Evolutionary conservation across 2,888 invertebrate genomes (phyloP), one percentile per base, ranked within the genome.

Genomic region (Cryptocheilus praepositus): DNA sequence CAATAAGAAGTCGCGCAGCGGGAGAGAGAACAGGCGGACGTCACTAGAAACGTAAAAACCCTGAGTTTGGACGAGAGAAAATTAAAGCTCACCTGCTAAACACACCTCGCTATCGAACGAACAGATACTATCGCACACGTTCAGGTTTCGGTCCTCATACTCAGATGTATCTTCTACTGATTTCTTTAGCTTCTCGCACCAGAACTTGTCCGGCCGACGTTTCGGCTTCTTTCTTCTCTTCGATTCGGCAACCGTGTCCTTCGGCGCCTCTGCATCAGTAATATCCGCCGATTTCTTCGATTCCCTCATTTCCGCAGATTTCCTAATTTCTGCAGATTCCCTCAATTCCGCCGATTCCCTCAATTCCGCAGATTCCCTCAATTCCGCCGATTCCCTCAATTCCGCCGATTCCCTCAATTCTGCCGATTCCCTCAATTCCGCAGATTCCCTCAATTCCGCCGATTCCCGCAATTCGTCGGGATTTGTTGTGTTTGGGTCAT

Each of bases 21-120:
- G 36, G 36, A 5, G 7, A 7, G 36, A 11, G 3, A 7, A 11
- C 36, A 36, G 25, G 5, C 3, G 11, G 36, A 36, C 36, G 36
- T 36, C 36, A 36, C 25, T 36, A 36, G 8, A 36, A 36, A 11
- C 36, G 36, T 11, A 11, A 2, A 28, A 36, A 11, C 36, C 13
- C 2, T 5, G 13, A 7, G 13, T 7, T 4, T 7, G 36, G 11
- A 5, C 25, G 25, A 5, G 25, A 25, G 36, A 36, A 36, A 7
- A 36, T 36, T 1, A 15, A 59, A n/a, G 2, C 4, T 77, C 73
- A 84, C 86, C 83, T 67, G 71, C 67, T 0, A 85, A 64, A 62
- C 76, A 74, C 3, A 85, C 58, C 57, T 71, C 56, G 57, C 81
- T 86, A 54, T 86, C 80, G 61, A 77, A 71, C 0, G 85, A 85